Conservation (phyloP, 2,797 vertebrate genomes). For the Menidia menidia region DNA sequence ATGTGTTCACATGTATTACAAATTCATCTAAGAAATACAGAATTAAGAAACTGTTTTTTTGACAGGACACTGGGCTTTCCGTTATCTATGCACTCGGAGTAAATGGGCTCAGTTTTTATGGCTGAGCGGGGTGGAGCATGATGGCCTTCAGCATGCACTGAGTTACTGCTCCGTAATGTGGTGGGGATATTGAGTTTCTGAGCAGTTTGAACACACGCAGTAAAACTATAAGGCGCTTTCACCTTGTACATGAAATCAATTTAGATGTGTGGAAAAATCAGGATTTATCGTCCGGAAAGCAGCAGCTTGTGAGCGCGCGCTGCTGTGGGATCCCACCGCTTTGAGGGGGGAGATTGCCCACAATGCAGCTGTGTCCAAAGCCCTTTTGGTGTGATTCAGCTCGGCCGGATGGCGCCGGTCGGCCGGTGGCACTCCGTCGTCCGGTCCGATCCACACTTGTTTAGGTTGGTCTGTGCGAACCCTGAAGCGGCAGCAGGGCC, state of each 20-base stretch:
- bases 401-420: no score
- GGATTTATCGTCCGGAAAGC: slow-evolving; percentile 1
- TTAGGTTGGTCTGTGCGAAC: background rate
- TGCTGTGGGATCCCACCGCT: slow-evolving; percentile 6
- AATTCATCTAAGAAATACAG: no score
- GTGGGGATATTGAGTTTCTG: background rate
- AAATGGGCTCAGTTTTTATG: background rate
- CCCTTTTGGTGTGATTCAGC: no score
- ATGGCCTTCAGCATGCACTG: background rate
- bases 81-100: no score
- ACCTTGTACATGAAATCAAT: slow-evolving; percentile 5
- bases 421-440: no score
- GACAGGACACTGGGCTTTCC: no score
- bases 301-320: background rate
- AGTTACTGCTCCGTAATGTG: slow-evolving; percentile 4
- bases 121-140: background rate
- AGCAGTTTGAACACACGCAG: background rate
- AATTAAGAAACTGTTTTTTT: no score
- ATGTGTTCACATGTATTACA: background rate
- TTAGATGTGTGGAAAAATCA: background rate
- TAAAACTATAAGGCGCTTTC: background rate
- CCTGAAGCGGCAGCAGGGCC: background rate
- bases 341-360: slow-evolving; percentile 8
- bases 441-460: slow-evolving; percentile 4
- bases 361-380: slow-evolving; percentile 15